These are phyloP conservation scores for Stenodera caucasica DNA, from an alignment of 2,888 invertebrate species.

Conservation along the genomic window DNA sequence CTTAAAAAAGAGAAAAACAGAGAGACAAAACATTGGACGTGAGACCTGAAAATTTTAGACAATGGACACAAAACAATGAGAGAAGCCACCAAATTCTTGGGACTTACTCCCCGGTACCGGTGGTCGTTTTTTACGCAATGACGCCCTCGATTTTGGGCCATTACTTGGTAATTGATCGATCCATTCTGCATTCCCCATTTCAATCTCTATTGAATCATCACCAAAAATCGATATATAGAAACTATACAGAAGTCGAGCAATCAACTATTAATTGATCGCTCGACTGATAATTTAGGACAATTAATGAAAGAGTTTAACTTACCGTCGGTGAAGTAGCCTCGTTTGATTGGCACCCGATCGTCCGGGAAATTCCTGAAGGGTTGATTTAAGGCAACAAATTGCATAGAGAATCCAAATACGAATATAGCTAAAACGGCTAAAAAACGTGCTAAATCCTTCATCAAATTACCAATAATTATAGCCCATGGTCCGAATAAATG, in stretches of 20 bases:
- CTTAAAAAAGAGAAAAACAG: not conserved
- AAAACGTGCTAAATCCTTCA: constrained; percentile 95
- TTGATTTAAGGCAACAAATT: constrained; percentile 94
- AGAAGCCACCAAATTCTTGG: constrained; percentile 10
- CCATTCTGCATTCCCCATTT: constrained; percentile 42
- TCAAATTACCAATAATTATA: constrained; percentile 95
- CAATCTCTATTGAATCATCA: constrained; percentile 1
- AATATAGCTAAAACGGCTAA: constrained; percentile 97
- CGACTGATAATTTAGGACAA: not conserved
- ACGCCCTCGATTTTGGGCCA: constrained; percentile 32
- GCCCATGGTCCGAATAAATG: constrained; percentile 99
- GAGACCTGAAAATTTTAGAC: not conserved
- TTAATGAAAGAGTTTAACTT: no score
- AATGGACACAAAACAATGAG: not conserved
- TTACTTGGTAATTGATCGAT: constrained; percentile 30
- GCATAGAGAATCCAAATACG: constrained; percentile 98
- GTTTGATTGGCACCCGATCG: constrained; percentile 63
- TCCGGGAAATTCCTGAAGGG: constrained; percentile 76
- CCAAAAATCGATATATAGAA: no score
- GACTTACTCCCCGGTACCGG: constrained; percentile 47
- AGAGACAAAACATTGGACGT: not conserved
- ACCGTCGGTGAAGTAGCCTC: constrained; percentile 72
- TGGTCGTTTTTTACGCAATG: constrained; percentile 37
- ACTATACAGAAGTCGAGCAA: no score
- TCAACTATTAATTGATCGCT: not conserved